These are phyloP conservation scores for Drosophila maculinotata DNA, from an alignment of 2,888 invertebrate species.

Conservation along the genomic window DNA sequence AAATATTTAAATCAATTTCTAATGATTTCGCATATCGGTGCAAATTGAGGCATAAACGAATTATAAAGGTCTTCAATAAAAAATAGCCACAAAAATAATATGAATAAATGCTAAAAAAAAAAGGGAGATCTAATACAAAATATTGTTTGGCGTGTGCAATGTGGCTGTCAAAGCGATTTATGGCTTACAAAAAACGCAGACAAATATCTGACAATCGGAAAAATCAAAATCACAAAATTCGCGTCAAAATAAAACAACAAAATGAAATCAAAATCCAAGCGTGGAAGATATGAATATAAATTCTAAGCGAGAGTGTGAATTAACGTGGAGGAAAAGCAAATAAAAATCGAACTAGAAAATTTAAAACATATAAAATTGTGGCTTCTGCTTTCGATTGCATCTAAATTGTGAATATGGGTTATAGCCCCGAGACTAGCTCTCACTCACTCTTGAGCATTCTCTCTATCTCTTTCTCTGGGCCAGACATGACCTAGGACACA, in stretches of 20 bases:
- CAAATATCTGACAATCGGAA: slow-evolving; percentile 34
- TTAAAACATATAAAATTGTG: slow-evolving; percentile 38
- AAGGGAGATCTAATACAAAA: slow-evolving; percentile 14
- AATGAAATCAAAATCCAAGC: slow-evolving; percentile 23
- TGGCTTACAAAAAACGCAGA: slow-evolving; percentile 6
- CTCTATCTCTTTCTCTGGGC: background rate
- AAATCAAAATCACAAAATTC: slow-evolving; percentile 44
- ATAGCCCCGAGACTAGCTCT: slow-evolving; percentile 53
- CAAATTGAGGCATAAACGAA: slow-evolving; percentile 31
- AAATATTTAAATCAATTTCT: slow-evolving; percentile 40
- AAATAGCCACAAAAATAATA: background rate
- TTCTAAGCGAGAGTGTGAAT: slow-evolving; percentile 59
- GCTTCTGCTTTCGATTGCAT: slow-evolving; percentile 61
- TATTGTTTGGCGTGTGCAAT: slow-evolving; percentile 24
- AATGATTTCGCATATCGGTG: slow-evolving; percentile 21
- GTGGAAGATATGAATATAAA: slow-evolving; percentile 45
- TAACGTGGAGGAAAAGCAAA: slow-evolving; percentile 27
- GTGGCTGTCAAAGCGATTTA: slow-evolving; percentile 39
- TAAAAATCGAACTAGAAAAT: slow-evolving; percentile 1
- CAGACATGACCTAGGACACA: slow-evolving; percentile 77
- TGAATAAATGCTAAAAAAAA: background rate
- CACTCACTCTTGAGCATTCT: background rate
- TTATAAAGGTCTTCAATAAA: slow-evolving; percentile 15
- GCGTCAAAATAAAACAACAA: slow-evolving; percentile 9
- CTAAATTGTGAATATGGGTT: slow-evolving; percentile 75